Evolutionary conservation across 2,888 invertebrate species (phyloP), one percentile per base, ranked within the genome.

Genomic region (Latrodectus elegans): DNA sequence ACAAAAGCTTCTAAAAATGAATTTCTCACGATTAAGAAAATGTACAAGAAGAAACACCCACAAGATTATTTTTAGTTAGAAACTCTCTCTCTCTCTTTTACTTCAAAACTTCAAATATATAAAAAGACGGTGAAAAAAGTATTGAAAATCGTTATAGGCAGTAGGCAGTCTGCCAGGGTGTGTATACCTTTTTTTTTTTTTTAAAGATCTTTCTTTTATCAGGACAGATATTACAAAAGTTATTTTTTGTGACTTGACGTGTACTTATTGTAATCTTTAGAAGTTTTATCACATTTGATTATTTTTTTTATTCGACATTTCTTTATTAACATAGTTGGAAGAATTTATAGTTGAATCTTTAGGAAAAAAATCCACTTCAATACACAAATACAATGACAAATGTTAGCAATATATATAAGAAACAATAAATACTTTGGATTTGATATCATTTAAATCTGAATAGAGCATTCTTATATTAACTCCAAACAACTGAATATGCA

Each of bases 91-190:
- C 12, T 17, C 22, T 60, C 60, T 51, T 55, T 64, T 17, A 10
- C 71, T n/a, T 26, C 17, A 12, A 71, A 55, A 60, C 17, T 38
- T 49, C 22, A 71, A 79, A 71, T 53, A 68, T 26, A 17, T 60
- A 76, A 60, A 60, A 60, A 60, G n/a, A 60, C n/a, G 60, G 8
- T 60, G 60, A 53, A 22, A 76, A 76, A 76, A 60, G 71, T 79
- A 79, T 79, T 71, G 79, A 71, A 79, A 79, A 79, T 79, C 79
- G 68, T 79, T 79, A 38, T 38, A 71, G 79, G 79, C 79, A 79
- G 17, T 38, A 71, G 79, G 79, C 79, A 79, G 17, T 55, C 38
- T 79, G 79, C 79, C 79, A 79, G 71, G 53, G 26, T 55, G 79
- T 71, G 51, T 64, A 68, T 71, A 79, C 53, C 70, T 79, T 71